A percentile compares a stretch with the other conserved stretches of the same genome.
Evolutionary conservation across 2,888 invertebrate species (phyloP).

Genomic region (Drosophila ustulata): DNA sequence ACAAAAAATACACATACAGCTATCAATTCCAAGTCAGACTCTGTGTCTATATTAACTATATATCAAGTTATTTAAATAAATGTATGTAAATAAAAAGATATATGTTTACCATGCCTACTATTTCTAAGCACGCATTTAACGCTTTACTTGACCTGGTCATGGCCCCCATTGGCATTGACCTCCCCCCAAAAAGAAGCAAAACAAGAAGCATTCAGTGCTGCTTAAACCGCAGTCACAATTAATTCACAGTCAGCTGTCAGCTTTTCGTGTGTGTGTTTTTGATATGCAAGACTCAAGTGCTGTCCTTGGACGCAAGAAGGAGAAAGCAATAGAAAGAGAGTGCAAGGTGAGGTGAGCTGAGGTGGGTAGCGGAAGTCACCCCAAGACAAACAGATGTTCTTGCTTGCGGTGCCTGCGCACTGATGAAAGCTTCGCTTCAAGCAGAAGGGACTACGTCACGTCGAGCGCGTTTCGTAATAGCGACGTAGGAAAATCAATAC

Average conservation of each 20-base stretch:
- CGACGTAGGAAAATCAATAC: constrained; percentile 53
- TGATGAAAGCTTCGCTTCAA: constrained; percentile 8
- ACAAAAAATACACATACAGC: too few species aligned
- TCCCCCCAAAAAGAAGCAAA: constrained; percentile 5
- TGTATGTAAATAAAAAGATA: neutral
- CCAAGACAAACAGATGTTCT: constrained; percentile 44
- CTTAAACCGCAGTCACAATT: constrained; percentile 21
- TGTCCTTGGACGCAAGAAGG: constrained; percentile 41
- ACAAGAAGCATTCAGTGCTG: constrained; percentile 7
- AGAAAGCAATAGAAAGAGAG: neutral
- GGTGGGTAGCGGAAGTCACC: constrained; percentile 19
- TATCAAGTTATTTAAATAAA: too few species aligned
- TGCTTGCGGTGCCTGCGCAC: constrained; percentile 46
- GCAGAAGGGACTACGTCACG: constrained; percentile 42
- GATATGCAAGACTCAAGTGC: constrained; percentile 7
- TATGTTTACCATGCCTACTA: neutral
- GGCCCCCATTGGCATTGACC: constrained; percentile 51
- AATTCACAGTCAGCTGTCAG: constrained; percentile 46
- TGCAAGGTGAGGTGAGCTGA: neutral
- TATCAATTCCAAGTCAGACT: too few species aligned
- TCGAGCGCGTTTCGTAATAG: constrained; percentile 55
- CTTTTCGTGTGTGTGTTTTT: neutral
- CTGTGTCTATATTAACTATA: too few species aligned
- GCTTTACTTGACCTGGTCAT: constrained; percentile 24
- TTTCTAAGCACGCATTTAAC: neutral